A percentile compares a stretch with the other conserved stretches of the same genome.
phyloP scores from a whole-genome alignment of 2,888 invertebrate genomes.

The Lepidonotus clava region DNA sequence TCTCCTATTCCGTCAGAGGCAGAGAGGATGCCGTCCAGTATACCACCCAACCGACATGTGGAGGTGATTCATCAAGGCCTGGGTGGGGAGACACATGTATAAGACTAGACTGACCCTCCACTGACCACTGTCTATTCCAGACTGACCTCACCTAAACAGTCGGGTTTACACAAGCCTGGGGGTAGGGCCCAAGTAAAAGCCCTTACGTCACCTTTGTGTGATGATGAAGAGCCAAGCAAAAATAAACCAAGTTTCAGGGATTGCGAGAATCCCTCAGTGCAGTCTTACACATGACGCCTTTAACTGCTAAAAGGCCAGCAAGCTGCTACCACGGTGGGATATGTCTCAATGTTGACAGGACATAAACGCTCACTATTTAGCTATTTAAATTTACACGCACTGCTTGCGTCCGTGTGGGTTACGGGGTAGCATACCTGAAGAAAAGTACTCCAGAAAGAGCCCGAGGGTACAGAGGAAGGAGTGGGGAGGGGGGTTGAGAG shows the following conservation, averaged over 20 bases:
- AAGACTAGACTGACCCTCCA: too few species aligned
- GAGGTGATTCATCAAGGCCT: too few species aligned
- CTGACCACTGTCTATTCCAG: background rate
- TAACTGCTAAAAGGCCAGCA: background rate
- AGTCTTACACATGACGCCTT: background rate
- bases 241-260: slow-evolving; percentile 13
- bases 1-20: too few species aligned
- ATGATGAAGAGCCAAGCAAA: background rate
- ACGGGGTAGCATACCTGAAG: too few species aligned
- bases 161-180: background rate
- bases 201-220: background rate
- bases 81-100: too few species aligned
- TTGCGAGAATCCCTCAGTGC: background rate
- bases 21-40: too few species aligned
- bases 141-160: background rate
- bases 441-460: too few species aligned
- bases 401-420: too few species aligned
- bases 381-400: background rate
- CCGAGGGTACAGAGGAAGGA: too few species aligned
- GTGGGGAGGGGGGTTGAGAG: too few species aligned
- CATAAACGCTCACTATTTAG: background rate
- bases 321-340: background rate
- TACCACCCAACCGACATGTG: too few species aligned
- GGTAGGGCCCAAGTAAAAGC: background rate
- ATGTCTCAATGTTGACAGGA: background rate